Percentiles rank a stretch among this genome's conserved stretches.
Evolutionary conservation across 2,797 vertebrate genomes (phyloP).

Genomic region (Gobio occitaniae): DNA sequence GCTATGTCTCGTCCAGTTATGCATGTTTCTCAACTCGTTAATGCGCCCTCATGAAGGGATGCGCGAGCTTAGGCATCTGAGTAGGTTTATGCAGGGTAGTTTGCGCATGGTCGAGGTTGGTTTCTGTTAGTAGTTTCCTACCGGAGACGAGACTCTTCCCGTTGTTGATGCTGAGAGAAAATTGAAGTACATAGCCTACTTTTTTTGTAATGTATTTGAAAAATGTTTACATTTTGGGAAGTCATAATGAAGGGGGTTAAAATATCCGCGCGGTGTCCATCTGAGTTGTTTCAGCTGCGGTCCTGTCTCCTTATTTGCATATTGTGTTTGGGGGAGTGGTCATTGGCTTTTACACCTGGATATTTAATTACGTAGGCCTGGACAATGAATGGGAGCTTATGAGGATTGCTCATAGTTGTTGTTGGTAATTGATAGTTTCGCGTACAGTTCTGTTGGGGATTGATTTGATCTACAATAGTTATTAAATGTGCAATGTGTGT

Average conservation of each 20-base stretch:
- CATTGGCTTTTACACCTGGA: background rate
- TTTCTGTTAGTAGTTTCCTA: background rate
- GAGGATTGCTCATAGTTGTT: background rate
- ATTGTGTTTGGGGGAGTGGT: constrained; percentile 24
- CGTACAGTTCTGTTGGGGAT: background rate
- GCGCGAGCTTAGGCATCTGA: background rate
- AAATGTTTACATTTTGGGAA: background rate
- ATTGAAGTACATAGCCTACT: background rate
- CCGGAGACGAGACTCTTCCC: background rate
- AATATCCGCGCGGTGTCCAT: background rate
- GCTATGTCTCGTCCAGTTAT: background rate
- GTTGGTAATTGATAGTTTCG: background rate
- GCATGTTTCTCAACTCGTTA: constrained; percentile 7
- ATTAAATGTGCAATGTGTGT: background rate
- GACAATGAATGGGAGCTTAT: background rate
- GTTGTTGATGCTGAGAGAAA: background rate
- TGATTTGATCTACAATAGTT: background rate
- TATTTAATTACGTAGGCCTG: background rate
- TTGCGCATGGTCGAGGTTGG: background rate
- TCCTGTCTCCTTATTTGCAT: constrained; percentile 15
- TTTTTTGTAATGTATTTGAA: background rate
- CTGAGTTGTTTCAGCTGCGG: background rate
- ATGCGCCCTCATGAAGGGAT: background rate
- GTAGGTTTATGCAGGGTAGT: constrained; percentile 10
- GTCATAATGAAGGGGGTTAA: background rate